Base-by-base conservation (phyloP, 1,140 invertebrate species). In the Nebria ingens region DNA sequence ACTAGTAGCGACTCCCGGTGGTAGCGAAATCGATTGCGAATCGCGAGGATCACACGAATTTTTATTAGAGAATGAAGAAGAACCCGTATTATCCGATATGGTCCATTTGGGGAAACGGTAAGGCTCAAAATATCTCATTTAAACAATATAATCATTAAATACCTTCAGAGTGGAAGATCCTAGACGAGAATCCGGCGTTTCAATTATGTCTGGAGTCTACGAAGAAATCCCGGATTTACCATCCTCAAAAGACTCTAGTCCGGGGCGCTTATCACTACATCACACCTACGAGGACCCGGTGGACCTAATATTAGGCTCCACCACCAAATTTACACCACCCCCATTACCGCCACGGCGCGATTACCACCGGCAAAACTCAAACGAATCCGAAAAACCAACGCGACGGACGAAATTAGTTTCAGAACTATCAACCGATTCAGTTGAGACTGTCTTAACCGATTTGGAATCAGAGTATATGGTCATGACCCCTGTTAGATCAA, bases 161-260 rank as follows among this genome's bases (percentile, higher is more conserved):
- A 38, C 12, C 13, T 54, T 23, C 38, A 23, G 19, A 51, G 12
- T 17, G 45, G 40, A 53, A 19, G 19, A 15, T 21, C 59, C 69
- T 2, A 67, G 71, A 34, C 63, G 72, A 3, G 63, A 73, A 56
- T 79, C 76, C 0, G 71, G 71, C 9, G 66, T 74, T 19, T 79
- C 77, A 0, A 58, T 75, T 15, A 68, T 73, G 17, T 79, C 77
- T 0, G 77, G 76, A 2, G 74, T 79, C 57, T 79, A 79, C 56
- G 74, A 77, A 58, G 76, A 77, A 62, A 76, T 77, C 29, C 50
- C 66, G n/a, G 68, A 74, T 11, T 58, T 69, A 3, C 45, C 51
- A 21, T 22, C 55, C n/a, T 19, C 21, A 50, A 52, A 40, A 40
- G 52, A 56, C 34, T 56, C n/a, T 15, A 57, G 20, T 17, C 6